Base-by-base conservation (phyloP, 2,797 vertebrate species). In the Smutsia gigantea region DNA sequence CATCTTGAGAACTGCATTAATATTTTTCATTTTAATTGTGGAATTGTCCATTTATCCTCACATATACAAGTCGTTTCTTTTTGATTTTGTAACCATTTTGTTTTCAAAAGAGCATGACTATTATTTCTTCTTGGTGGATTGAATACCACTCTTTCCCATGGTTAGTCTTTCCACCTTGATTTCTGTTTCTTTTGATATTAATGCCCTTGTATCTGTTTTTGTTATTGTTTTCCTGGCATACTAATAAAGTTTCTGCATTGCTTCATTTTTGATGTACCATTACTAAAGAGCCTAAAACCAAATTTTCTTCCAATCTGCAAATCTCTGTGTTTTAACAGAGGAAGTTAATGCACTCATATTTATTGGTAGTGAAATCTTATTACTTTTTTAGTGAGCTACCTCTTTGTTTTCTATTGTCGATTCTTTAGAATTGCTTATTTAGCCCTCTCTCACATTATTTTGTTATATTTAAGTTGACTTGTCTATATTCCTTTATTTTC, bases 121-220 rank as follows among this genome's bases (percentile, higher is more conserved):
- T 29, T 49, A 64, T 83, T 82, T 68, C n/a, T 63, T 89, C 61
- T 64, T 84, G 29, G 3, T 57, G 5, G 27, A 57, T 75, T 63
- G 23, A 85, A 34, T 81, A 53, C 10, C 27, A 68, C 21, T 17
- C 23, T 90, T 87, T 66, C 34, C 66, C 46, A 31, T 10, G 10
- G n/a, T 66, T 86, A 78, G 7, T 69, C 34, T 71, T 89, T 57
- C 11, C 31, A 53, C 27, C 21, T 84, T 49, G 14, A 83, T 74
- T 86, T 93, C 37, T 82, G 4, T 93, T 95, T 82, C 42, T 68
- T 90, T 86, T 83, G 18, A 34, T 64, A 57, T 46, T 71, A 34
- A 53, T 71, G 39, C 15, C n/a, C 57, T 53, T 53, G 5, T 71
- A 57, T 4, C 34, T 93, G 23, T 66, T 87, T 96, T 68, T 68